Base-by-base conservation (phyloP, 2,797 vertebrate genomes). In the Rhinatrema bivittatum region DNA sequence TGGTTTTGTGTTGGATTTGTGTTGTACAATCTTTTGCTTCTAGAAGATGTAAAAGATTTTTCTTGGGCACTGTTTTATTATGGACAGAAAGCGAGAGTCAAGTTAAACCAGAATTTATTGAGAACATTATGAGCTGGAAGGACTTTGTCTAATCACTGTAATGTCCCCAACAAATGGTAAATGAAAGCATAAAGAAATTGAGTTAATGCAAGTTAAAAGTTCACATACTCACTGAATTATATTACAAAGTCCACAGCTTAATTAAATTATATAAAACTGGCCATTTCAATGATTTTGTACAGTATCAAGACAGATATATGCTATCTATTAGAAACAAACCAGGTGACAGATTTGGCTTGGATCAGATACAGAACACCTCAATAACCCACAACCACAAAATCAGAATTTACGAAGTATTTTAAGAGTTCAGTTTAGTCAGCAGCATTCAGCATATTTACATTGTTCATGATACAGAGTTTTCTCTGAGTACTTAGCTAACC, bases 141-240 rank as follows among this genome's bases (percentile, higher is more conserved):
- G 61, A 68, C 74, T 81, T 76, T 68, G 74, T 67, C 76, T 83
- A 81, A 85, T 84, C 81, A 79, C 62, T 63, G 33, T 82, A 81
- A 82, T 82, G 80, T 81, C 76, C 68, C 70, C 73, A 79, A 82
- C 74, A 81, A 85, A 85, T 84, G 80, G 68, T 82, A 83, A 85
- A 76, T 85, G 80, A 81, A 85, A 81, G 72, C 68, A 72, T 64
- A 72, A 86, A 81, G 81, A 86, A 84, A 86, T 85, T 84, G 79
- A 84, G 70, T 83, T 86, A 83, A 78, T 57, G 45, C 53, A 65
- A 84, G 76, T 74, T 85, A 81, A 86, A 86, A 85, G 81, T 85
- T 85, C 81, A 83, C 69, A 63, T 79, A 77, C 74, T 79, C 79
- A 72, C 32, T 32, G 60, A 81, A 83, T 85, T 78, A 71, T 76